phyloP scores from a whole-genome alignment of 2,113 vertebrate species.

The Micronycteris hirsuta region DNA sequence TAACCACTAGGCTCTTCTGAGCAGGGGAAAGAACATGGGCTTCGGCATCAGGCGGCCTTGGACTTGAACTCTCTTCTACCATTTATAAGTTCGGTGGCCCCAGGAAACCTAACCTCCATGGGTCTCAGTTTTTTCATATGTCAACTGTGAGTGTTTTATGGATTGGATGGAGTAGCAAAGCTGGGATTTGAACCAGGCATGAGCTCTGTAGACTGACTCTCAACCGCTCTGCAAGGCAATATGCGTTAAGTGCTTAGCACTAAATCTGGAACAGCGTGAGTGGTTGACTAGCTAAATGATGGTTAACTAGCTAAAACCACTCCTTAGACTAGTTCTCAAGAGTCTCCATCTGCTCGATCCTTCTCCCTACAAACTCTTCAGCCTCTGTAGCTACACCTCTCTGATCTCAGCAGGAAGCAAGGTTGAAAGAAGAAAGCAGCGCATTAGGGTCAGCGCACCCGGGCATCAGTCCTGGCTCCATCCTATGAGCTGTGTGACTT shows the following conservation, averaged over 20 bases:
- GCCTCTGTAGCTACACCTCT: background rate
- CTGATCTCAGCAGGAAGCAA: background rate
- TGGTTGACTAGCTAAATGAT: background rate
- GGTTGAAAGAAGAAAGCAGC: background rate
- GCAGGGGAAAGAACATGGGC: background rate
- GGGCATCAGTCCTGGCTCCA: fast-evolving
- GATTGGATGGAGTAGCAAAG: background rate
- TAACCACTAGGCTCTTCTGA: background rate
- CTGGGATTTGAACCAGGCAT: background rate
- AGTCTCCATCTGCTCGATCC: background rate
- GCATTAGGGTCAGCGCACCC: background rate
- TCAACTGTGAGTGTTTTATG: background rate
- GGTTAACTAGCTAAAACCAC: background rate
- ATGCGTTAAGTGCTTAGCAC: background rate
- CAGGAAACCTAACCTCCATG: background rate
- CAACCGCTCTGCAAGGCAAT: background rate
- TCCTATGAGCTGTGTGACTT: background rate
- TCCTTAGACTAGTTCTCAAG: background rate
- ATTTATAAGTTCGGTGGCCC: background rate
- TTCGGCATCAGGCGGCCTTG: background rate
- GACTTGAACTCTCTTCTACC: background rate
- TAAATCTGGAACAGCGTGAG: background rate
- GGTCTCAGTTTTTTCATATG: background rate
- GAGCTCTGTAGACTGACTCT: background rate
- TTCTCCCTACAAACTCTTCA: background rate